These are phyloP conservation scores for Sceloporus tristichus DNA, from an alignment of 2,113 vertebrate species.

Conservation along the genomic window DNA sequence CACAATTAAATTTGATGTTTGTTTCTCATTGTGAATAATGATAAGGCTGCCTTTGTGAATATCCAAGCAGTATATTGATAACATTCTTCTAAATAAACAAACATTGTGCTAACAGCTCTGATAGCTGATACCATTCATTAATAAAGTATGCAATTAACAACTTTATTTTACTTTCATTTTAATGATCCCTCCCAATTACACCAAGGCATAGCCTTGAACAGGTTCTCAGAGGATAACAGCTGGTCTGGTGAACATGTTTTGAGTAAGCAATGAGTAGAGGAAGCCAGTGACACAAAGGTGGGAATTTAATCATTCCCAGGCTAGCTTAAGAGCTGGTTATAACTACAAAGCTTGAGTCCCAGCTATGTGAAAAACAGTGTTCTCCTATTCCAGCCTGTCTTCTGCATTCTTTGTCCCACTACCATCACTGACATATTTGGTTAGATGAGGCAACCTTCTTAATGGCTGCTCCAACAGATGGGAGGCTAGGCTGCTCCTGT, in stretches of 20 bases:
- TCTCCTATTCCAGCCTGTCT: too few relatives aligned
- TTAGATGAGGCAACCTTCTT: too few relatives aligned
- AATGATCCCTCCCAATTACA: constrained; percentile 47
- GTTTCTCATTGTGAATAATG: constrained; percentile 68
- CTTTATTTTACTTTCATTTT: constrained; percentile 59
- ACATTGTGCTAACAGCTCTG: constrained; percentile 61
- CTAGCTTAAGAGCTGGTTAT: neutral
- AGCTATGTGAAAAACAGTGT: too few relatives aligned
- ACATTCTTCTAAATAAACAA: constrained; percentile 44
- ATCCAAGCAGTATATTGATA: constrained; percentile 69
- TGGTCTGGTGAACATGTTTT: constrained; percentile 10
- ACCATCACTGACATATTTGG: too few relatives aligned
- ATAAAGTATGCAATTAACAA: constrained; percentile 59
- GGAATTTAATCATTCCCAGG: neutral
- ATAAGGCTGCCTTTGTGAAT: constrained; percentile 63
- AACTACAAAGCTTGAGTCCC: too few relatives aligned
- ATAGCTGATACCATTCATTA: constrained; percentile 59
- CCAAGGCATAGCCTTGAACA: constrained; percentile 35
- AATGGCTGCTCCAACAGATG: too few relatives aligned
- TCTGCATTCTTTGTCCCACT: too few relatives aligned
- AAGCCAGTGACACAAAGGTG: neutral
- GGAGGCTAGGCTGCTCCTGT: too few relatives aligned
- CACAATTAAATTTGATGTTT: constrained; percentile 78
- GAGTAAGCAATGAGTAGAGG: constrained; percentile 21
- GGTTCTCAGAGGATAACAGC: constrained; percentile 36